Evolutionary conservation across 2,888 invertebrate genomes (phyloP), one percentile per base, ranked within the genome.

Genomic region (Tryphoninae sp.): DNA sequence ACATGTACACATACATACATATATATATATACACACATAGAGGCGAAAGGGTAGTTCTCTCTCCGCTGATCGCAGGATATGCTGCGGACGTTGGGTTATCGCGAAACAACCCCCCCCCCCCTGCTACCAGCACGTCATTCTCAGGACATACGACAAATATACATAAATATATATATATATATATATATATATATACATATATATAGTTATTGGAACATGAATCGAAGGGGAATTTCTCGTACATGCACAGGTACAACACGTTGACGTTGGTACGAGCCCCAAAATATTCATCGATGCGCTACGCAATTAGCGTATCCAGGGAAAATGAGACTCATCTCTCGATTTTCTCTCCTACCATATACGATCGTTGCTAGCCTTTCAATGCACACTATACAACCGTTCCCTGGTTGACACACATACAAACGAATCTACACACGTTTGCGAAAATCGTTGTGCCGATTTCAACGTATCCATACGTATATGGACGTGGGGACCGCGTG

Each of bases 231-330:
- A n/a, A 42, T 59, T 55, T 13, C 33, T 13, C 9, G 22, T 40
- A 16, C 51, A 19, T 49, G 49, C 61, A 8, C 64, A 77, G 33
- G 33, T 33, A 33, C 33, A 33, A 33, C 33, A 33, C 33, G 33
- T 62, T 73, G 62, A 13, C 26, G 45, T 75, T 40, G 19, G 58
- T 65, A 13, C 22, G 11, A 26, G 16, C 81, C 81, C 81, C 88
- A 86, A 90, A 90, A 89, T 89, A 89, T 89, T 90, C 88, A 89
- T 89, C 88, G 89, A 88, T 88, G 87, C 85, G 81, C 82, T 83
- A 80, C 85, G 87, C 88, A 89, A 89, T 90, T 89, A 89, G 86
- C 75, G 82, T 58, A 72, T 83, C 77, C 68, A 80, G 78, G 77
- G 86, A 83, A 88, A 86, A 87, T 87, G 86, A 87, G 86, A 78